Evolutionary conservation across 2,888 invertebrate genomes (phyloP), one percentile per base, ranked within the genome.

Genomic region (Nomada flava): DNA sequence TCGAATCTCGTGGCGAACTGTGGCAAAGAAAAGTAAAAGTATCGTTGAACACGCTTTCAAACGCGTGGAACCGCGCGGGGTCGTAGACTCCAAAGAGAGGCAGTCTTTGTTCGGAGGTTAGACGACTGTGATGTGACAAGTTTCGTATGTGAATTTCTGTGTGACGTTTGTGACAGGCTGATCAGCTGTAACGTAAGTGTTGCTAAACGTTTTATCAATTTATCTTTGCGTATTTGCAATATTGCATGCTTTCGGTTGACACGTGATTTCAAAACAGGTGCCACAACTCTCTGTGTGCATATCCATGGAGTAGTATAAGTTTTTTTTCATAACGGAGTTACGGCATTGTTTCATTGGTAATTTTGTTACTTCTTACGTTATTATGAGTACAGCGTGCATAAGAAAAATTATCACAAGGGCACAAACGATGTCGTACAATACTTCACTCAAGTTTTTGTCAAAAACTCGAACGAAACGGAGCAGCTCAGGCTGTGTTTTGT

Each of bases 11-110:
- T 15, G 67, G 20, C 29, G 18, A 7, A 11, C 15, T 50, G 15
- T 59, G 73, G 67, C 67, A 65, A 76, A 82, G n/a, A 65, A 82
- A 82, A 82, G 75, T 73, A 81, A 81, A 68, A 80, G 73, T 50
- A 29, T 13, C 15, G 10, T 26, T 50, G 75, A 5, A 52, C 50
- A 36, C 74, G 52, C 18, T 68, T 75, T 47, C n/a, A 53, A 53
- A 20, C 26, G 7, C 53, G 67, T 65, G 42, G 57, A 67, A 70
- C 57, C 47, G 62, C 47, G 70, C 62, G 55, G 10, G 20, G 23
- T 42, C n/a, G 72, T 26, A 11, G 59, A 9, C 26, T 57, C 68
- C 77, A 55, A 68, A 67, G 73, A 55, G 53, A 59, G 50, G 62
- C 29, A 29, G 74, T 63, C 80, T 80, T 80, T 80, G 82, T 80